Percentiles rank a stretch among this genome's conserved stretches.
phyloP scores from a whole-genome alignment of 2,113 vertebrate species.

The Callipepla californica region DNA sequence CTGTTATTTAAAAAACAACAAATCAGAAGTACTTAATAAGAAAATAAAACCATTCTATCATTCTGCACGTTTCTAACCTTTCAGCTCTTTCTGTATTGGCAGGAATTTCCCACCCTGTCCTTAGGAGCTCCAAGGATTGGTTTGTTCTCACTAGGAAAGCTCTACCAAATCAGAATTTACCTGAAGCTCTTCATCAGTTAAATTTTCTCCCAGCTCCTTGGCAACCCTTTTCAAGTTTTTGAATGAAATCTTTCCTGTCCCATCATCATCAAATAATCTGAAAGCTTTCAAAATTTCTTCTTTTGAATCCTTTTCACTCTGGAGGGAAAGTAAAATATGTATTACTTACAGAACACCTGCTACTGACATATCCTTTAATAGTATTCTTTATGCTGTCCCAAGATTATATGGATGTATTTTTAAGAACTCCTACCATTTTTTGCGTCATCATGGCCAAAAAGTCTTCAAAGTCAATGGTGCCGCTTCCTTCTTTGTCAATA shows the following conservation, averaged over 20 bases:
- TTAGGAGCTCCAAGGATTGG: neutral
- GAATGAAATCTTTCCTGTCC: slow-evolving; percentile 92
- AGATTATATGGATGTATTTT: neutral
- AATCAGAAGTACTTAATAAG: neutral
- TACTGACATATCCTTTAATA: neutral
- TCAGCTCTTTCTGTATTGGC: neutral
- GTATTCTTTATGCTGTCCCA: neutral
- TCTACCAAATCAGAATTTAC: slow-evolving; percentile 69
- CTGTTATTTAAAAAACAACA: neutral
- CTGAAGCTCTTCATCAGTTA: slow-evolving; percentile 93
- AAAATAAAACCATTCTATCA: neutral
- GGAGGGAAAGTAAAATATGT: neutral
- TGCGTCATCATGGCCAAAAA: slow-evolving; percentile 91
- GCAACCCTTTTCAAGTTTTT: slow-evolving; percentile 93
- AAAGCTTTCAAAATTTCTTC: slow-evolving; percentile 96
- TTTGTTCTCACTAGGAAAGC: neutral
- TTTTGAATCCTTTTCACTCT: slow-evolving; percentile 93
- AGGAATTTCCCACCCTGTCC: neutral
- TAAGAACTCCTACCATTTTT: slow-evolving; percentile 87
- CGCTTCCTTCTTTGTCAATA: slow-evolving; percentile 87
- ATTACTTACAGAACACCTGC: neutral
- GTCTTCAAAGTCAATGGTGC: slow-evolving; percentile 87
- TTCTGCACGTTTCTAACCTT: neutral
- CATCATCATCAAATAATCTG: slow-evolving; percentile 91
- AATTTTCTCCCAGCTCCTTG: slow-evolving; percentile 92